Conservation (phyloP, 2,113 vertebrate genomes). For the Hippolais icterina region DNA sequence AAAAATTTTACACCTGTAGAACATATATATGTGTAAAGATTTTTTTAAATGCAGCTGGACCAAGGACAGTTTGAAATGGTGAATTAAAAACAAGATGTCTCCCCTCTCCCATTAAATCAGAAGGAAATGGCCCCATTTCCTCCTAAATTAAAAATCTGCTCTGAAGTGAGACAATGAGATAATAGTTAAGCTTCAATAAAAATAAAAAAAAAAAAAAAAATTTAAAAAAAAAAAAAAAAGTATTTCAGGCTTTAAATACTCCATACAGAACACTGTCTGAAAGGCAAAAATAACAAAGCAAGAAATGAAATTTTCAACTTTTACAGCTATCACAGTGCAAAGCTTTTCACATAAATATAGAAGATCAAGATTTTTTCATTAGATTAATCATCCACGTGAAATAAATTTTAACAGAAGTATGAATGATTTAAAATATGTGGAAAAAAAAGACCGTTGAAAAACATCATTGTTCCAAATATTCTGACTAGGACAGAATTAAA, state of each 20-base stretch:
- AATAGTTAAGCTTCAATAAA: background rate
- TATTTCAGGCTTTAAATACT: background rate
- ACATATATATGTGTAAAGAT: fast-evolving
- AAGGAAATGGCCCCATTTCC: background rate
- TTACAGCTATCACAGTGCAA: background rate
- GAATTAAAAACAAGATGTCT: background rate
- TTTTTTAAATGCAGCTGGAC: background rate
- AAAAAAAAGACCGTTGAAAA: background rate
- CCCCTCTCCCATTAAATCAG: background rate
- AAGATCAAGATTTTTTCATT: background rate
- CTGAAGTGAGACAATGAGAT: background rate
- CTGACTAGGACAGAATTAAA: background rate
- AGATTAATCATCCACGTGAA: background rate
- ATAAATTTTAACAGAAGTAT: background rate
- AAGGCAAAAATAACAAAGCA: background rate
- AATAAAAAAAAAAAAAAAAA: background rate
- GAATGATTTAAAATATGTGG: background rate
- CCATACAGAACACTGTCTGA: background rate
- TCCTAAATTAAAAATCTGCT: background rate
- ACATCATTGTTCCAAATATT: background rate
- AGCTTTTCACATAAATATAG: background rate
- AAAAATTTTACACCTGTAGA: background rate
- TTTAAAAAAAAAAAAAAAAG: background rate
- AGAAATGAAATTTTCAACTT: background rate
- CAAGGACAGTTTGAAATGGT: background rate